These are phyloP conservation scores for Anthoptus insignis DNA, from an alignment of 2,888 invertebrate species.

Conservation along the genomic window DNA sequence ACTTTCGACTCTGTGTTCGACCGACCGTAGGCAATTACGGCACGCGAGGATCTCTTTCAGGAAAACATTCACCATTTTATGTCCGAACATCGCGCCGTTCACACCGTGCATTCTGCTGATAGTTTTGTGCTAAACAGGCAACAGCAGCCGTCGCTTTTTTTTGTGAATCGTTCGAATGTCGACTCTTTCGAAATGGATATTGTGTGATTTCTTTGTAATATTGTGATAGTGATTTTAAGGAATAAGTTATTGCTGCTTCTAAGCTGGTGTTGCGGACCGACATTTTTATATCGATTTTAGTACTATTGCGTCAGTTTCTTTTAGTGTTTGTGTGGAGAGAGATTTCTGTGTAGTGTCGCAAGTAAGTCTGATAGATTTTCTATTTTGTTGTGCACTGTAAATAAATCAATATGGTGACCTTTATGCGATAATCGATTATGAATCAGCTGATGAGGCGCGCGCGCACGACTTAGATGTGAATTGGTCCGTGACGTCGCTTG, in stretches of 20 bases:
- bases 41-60: constrained; percentile 81
- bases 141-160: constrained; percentile 57
- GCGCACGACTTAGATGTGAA: constrained; percentile 60
- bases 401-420: constrained; percentile 49
- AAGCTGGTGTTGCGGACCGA: constrained; percentile 50
- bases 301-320: constrained; percentile 23
- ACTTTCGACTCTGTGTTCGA: constrained; percentile 75
- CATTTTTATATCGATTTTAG: constrained; percentile 53
- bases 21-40: constrained; percentile 75
- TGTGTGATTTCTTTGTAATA: constrained; percentile 59
- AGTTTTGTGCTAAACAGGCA: constrained; percentile 55
- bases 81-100: constrained; percentile 64
- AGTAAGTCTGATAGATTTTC: constrained; percentile 21
- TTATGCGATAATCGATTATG: constrained; percentile 50
- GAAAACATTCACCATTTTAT: constrained; percentile 84
- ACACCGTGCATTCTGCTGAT: constrained; percentile 54
- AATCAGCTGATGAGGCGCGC: constrained; percentile 65
- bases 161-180: constrained; percentile 53
- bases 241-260: constrained; percentile 45
- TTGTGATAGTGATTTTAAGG: constrained; percentile 66
- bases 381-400: neutral
- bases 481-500: constrained; percentile 61
- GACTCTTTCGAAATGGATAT: constrained; percentile 51
- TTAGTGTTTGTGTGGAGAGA: constrained; percentile 19
- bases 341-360: constrained; percentile 5